Evolutionary conservation across 2,113 vertebrate species (phyloP), one percentile per base, ranked within the genome.

Genomic region (Bubo scandiacus): DNA sequence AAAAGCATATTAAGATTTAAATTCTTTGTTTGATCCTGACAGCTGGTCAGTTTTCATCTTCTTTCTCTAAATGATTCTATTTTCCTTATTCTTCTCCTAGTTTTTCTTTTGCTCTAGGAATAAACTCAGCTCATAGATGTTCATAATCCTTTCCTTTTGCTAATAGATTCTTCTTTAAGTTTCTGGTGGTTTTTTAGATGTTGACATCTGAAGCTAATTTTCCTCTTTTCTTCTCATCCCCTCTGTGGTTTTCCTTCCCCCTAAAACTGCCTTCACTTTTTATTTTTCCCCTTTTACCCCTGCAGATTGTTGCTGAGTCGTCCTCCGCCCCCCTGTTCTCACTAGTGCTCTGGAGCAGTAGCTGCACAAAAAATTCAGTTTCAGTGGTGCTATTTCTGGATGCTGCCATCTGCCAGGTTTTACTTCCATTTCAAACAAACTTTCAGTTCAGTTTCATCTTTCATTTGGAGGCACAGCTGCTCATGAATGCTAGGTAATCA

Each of bases 391-490:
- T 97, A 81, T 96, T 96, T 96, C 96, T 85, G 92, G 70, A 51
- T 2, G 5, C 63, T 72, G 55, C 95, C 91, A 96, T 95, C 95
- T 96, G 96, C 81, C 59, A 87, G 92, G 73, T 80, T 95, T 95
- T 85, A 38, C 91, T 96, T 92, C 81, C 58, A 88, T 95, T 94
- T 90, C 91, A 92, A 94, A 95, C 86, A 88, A 96, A 94, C 86
- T 95, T 96, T 81, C 89, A 40, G 82, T 93, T 96, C 36, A 34
- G 51, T 90, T 92, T 92, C 85, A 47, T 92, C 90, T 70, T 71
- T 85, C 79, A 54, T 97, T 96, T 86, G 85, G 89, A 95, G 66
- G 70, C 89, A 66, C 87, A 92, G 89, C 96, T 97, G 95, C 94
- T 92, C 67, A 67, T 49, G 88, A 88, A 74, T 88, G 86, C 71